Conservation (phyloP, 1,140 invertebrate genomes). For the Hyles euphorbiae region DNA sequence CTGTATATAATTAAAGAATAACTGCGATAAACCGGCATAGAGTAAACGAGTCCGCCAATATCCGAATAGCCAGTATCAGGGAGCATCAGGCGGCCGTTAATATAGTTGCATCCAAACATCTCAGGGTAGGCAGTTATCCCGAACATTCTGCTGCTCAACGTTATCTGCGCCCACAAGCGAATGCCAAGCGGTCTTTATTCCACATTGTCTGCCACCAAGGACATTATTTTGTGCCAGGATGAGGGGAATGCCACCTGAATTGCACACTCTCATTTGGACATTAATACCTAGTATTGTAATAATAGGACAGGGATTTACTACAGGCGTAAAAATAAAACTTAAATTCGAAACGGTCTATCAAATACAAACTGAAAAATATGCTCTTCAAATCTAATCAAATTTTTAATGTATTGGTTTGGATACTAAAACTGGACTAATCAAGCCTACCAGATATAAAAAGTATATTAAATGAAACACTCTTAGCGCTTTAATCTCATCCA, state of each 20-base stretch:
- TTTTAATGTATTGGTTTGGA: too few species aligned
- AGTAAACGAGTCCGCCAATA: too few species aligned
- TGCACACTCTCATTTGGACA: neutral
- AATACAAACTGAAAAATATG: neutral
- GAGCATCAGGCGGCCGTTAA: constrained; percentile 1
- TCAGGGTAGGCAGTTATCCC: constrained; percentile 11
- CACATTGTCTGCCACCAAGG: constrained; percentile 14
- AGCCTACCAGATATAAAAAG: neutral
- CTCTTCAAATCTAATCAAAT: too few species aligned
- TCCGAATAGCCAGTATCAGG: neutral
- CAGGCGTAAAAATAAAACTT: too few species aligned
- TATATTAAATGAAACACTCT: neutral
- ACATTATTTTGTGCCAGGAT: constrained; percentile 8
- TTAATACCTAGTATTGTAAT: neutral
- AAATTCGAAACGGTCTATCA: too few species aligned
- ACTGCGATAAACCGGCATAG: too few species aligned
- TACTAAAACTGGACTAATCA: too few species aligned
- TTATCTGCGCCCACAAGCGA: constrained; percentile 10
- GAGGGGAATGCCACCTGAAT: neutral
- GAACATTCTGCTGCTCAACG: constrained; percentile 7
- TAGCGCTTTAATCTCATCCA: constrained; percentile 12
- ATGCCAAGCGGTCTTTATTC: constrained; percentile 24
- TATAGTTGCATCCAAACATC: constrained; percentile 8
- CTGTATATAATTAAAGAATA: too few species aligned
- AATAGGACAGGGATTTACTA: neutral